Evolutionary conservation across 2,888 invertebrate genomes (phyloP), one percentile per base, ranked within the genome.

Genomic region (Drosophila tanythrix): DNA sequence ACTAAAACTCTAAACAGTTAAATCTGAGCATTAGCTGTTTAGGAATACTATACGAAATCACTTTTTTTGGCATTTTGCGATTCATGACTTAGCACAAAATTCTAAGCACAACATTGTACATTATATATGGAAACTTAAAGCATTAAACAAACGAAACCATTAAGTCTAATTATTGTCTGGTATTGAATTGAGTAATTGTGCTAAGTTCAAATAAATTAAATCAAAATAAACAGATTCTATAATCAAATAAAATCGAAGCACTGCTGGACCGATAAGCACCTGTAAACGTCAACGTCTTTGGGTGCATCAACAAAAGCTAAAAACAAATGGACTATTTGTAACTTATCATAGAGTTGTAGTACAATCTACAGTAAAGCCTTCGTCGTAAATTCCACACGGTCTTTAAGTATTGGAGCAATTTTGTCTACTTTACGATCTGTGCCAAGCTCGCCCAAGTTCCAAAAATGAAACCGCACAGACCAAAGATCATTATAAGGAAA

Each of bases 41-140:
- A 85, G 66, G 76, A 85, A 85, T 85, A 85, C 85, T 85, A 73
- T 74, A 73, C 64, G 76, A 88, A 86, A 90, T 86, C 90, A 90
- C 85, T 75, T 82, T 69, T 40, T 87, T 76, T 81, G 81, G 82
- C 76, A 86, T 90, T 86, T 88, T 90, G 90, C 85, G 90, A 70
- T 74, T 70, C 57, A 70, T 53, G 63, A 66, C 65, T 67, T 51
- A 71, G 56, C 58, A 69, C 53, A 70, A 56, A 68, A 59, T 57
- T 58, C 46, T 11, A 51, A 58, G 21, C 31, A 55, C 31, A 25
- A 40, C 18, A 70, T 60, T 55, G 48, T 48, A 77, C 33, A 46
- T 51, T 46, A 75, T 63, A 66, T 53, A 53, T 15, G n/a, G 62
- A 51, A 52, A 58, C 55, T 52, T 70, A 46, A 50, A 38, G 36